Evolutionary conservation across 2,797 vertebrate genomes (phyloP).

Genomic region (Lacerta agilis): DNA sequence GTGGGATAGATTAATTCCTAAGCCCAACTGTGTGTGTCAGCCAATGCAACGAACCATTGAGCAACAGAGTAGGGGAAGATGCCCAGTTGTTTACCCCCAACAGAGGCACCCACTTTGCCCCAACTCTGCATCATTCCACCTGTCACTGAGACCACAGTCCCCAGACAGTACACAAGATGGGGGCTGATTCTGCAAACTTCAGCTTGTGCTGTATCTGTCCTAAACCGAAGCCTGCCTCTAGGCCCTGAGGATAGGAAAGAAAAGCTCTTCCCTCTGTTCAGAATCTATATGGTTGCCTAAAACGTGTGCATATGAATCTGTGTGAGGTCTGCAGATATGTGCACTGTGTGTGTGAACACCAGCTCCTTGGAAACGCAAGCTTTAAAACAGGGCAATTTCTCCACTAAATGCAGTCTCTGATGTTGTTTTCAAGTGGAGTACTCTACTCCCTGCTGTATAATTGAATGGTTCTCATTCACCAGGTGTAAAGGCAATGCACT

Average conservation of each 20-base stretch:
- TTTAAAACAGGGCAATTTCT: neutral
- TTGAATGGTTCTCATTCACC: neutral
- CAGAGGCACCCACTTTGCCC: too few relatives aligned
- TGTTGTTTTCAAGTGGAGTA: neutral
- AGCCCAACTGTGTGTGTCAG: neutral
- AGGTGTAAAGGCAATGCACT: neutral
- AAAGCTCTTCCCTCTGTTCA: too few relatives aligned
- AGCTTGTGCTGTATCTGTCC: too few relatives aligned
- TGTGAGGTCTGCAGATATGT: neutral
- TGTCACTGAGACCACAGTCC: too few relatives aligned
- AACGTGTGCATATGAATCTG: neutral
- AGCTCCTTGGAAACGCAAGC: neutral
- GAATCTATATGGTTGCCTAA: too few relatives aligned
- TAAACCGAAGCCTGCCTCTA: too few relatives aligned
- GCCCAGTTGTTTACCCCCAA: too few relatives aligned
- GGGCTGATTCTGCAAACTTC: too few relatives aligned
- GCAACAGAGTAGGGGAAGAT: neutral
- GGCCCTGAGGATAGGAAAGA: too few relatives aligned
- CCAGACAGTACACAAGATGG: too few relatives aligned
- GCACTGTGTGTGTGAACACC: neutral
- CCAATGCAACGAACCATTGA: neutral
- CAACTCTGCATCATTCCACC: too few relatives aligned
- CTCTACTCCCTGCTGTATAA: neutral
- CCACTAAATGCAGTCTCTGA: neutral
- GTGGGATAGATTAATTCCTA: neutral